phyloP scores from a whole-genome alignment of 2,797 vertebrate species.

The Leuciscus waleckii region DNA sequence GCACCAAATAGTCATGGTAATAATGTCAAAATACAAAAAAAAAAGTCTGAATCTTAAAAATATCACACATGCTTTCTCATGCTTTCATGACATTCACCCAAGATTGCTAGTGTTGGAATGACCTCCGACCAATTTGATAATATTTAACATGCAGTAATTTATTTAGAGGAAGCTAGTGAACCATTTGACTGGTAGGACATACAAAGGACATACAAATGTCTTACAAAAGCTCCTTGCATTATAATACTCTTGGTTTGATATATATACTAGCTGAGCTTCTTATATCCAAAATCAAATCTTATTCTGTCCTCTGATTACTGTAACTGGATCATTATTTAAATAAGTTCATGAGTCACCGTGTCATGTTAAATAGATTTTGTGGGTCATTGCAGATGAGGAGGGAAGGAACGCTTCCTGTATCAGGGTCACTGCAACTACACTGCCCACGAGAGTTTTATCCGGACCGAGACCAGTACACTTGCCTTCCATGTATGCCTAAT shows the following conservation, averaged over 20 bases:
- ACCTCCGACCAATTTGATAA: constrained; percentile 28
- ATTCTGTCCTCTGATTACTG: constrained; percentile 9
- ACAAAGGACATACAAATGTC: constrained; percentile 10
- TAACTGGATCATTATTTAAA: constrained; percentile 37
- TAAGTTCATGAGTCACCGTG: constrained; percentile 41
- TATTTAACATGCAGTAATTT: constrained; percentile 37
- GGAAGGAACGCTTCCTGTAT: constrained; percentile 80
- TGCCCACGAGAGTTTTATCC: constrained; percentile 80
- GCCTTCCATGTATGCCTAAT: constrained; percentile 79
- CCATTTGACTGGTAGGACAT: constrained; percentile 38
- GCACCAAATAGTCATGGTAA: neutral
- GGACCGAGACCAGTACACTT: constrained; percentile 77
- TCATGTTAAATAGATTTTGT: constrained; percentile 55
- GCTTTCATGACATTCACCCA: constrained; percentile 47
- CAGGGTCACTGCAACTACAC: constrained; percentile 81
- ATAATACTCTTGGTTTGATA: neutral
- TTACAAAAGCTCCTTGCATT: constrained; percentile 3
- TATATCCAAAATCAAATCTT: neutral
- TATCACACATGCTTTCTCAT: neutral
- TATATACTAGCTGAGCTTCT: no score
- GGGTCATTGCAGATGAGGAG: constrained; percentile 77
- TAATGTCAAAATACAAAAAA: neutral
- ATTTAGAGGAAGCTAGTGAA: constrained; percentile 53
- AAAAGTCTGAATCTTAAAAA: neutral
- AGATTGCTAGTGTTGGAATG: constrained; percentile 38